phyloP scores from a whole-genome alignment of 2,113 vertebrate genomes.

The Corythornis madagascariensis region DNA sequence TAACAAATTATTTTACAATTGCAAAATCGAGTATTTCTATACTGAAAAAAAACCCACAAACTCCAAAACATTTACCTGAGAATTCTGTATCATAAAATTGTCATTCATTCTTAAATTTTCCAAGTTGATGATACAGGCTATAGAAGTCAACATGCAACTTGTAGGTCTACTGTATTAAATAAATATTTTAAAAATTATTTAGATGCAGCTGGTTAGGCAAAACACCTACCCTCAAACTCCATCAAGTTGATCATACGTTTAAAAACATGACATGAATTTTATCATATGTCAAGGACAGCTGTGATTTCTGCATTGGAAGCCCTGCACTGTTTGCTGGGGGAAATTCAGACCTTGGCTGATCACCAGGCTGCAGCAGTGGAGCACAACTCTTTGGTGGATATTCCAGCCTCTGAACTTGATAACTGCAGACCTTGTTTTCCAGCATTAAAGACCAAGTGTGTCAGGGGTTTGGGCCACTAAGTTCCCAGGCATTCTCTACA shows the following conservation, averaged over 20 bases:
- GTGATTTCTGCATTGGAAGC: background rate
- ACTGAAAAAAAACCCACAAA: conserved; percentile 47
- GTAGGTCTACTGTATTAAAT: conserved; percentile 50
- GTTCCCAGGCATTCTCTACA: background rate
- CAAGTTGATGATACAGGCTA: conserved; percentile 62
- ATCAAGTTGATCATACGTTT: background rate
- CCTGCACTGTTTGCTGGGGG: background rate
- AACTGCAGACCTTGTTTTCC: background rate
- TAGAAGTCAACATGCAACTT: conserved; percentile 56
- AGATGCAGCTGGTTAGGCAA: conserved; percentile 48
- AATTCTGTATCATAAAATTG: conserved; percentile 67
- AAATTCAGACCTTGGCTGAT: background rate
- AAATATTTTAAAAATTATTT: conserved; percentile 44
- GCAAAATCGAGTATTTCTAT: conserved; percentile 71
- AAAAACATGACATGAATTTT: background rate
- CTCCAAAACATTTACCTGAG: conserved; percentile 78
- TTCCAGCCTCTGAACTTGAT: background rate
- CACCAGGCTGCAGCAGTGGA: background rate
- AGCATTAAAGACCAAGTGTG: background rate
- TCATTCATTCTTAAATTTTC: conserved; percentile 38
- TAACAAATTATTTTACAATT: conserved; percentile 79
- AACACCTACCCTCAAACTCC: conserved; percentile 16
- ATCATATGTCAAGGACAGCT: background rate
- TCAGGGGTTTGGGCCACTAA: background rate
- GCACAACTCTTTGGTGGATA: background rate